A percentile compares a stretch with the other conserved stretches of the same genome.
Evolutionary conservation across 2,113 vertebrate species (phyloP).

Genomic region (Bubo blakistoni): DNA sequence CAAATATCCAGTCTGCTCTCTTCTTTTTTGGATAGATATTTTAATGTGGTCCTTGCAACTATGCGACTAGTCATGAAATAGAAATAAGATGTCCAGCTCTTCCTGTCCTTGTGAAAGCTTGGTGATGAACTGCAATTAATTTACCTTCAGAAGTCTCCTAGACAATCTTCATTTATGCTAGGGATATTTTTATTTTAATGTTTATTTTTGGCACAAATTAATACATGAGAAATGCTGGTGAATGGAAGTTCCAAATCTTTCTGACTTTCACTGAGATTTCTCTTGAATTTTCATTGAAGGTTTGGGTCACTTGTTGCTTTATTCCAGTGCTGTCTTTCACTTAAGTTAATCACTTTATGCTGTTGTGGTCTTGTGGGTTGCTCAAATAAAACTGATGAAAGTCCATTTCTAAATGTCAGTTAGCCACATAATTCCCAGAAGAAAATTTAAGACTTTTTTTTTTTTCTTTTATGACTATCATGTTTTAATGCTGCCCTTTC

Average conservation of each 20-base stretch:
- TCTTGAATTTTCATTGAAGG: background rate
- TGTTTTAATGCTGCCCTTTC: background rate
- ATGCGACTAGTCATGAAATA: background rate
- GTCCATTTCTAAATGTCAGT: background rate
- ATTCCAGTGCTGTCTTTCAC: background rate
- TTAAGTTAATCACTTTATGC: background rate
- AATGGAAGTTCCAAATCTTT: background rate
- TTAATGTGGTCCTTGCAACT: background rate
- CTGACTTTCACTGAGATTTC: background rate
- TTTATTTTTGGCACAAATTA: background rate
- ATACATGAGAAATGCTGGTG: background rate
- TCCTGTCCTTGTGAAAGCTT: background rate
- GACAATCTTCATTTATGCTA: background rate
- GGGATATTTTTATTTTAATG: background rate
- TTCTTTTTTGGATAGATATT: background rate
- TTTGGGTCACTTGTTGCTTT: background rate
- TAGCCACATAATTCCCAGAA: background rate
- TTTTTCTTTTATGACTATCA: background rate
- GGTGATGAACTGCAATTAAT: background rate
- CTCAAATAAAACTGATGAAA: background rate
- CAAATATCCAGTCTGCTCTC: background rate
- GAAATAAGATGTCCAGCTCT: background rate
- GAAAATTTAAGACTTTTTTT: background rate
- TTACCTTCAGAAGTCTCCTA: background rate
- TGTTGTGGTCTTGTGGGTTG: background rate